phyloP scores from a whole-genome alignment of 2,888 invertebrate genomes.

The Rhogogaster chlorosoma region DNA sequence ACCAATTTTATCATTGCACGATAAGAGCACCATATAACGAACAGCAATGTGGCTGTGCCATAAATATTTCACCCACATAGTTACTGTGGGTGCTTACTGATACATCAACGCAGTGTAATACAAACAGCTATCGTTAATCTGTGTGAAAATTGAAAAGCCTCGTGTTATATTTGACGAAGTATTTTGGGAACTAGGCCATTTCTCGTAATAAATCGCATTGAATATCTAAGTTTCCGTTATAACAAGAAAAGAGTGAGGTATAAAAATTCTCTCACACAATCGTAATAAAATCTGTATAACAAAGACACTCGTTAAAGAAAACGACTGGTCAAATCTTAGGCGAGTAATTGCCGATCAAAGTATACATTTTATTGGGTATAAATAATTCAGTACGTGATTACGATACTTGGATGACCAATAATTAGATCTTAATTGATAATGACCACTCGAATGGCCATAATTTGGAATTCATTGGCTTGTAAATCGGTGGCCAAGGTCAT shows the following conservation, averaged over 20 bases:
- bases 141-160: constrained; percentile 11
- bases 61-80: constrained; percentile 15
- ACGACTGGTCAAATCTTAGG: constrained; percentile 28
- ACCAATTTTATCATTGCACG: background rate
- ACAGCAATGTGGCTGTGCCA: background rate
- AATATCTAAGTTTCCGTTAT: background rate
- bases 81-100: background rate
- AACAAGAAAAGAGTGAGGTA: background rate
- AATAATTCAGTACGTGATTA: constrained; percentile 48
- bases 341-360: constrained; percentile 5
- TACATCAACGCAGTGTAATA: background rate
- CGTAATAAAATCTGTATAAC: background rate
- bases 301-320: constrained; percentile 27
- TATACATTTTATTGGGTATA: constrained; percentile 37
- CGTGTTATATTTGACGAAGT: background rate
- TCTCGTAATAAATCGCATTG: background rate
- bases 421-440: constrained; percentile 47
- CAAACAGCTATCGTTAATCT: background rate
- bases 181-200: background rate
- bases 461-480: constrained; percentile 43
- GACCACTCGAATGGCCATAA: constrained; percentile 39
- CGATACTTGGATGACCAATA: constrained; percentile 38
- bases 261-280: background rate
- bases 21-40: background rate
- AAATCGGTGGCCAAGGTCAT: constrained; percentile 42